These are phyloP conservation scores for Arothron firmamentum DNA, from an alignment of 2,113 vertebrate genomes.

Conservation along the genomic window DNA sequence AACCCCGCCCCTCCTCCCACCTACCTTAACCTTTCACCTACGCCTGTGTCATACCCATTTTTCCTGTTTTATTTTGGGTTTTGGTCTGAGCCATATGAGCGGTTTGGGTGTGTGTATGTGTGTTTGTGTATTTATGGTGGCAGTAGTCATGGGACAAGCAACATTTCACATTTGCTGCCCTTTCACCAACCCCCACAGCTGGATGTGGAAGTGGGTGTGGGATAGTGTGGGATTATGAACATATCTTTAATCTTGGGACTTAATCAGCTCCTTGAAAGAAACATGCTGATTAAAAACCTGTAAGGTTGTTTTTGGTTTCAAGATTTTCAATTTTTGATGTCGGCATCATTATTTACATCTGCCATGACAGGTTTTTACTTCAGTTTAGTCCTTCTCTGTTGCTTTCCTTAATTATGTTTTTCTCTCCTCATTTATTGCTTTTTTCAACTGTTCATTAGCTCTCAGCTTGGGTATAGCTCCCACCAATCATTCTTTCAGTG, in stretches of 20 bases:
- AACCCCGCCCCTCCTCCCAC: not conserved
- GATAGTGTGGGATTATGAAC: not conserved
- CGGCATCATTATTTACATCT: constrained; percentile 1
- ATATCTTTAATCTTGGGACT: not conserved
- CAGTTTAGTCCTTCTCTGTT: constrained; percentile 28
- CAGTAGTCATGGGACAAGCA: constrained; percentile 40
- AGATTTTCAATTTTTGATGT: not conserved
- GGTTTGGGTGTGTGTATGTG: constrained; percentile 16
- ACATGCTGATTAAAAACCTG: constrained; percentile 47
- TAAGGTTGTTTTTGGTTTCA: not conserved
- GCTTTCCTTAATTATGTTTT: constrained; percentile 29
- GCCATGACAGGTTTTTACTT: constrained; percentile 41
- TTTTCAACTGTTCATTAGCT: constrained; percentile 34
- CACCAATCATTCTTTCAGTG: constrained; percentile 5
- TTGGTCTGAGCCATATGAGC: constrained; percentile 38
- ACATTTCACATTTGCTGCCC: constrained; percentile 6
- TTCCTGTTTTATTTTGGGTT: constrained; percentile 29
- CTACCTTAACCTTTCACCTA: constrained; percentile 11
- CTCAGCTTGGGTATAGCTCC: constrained; percentile 37
- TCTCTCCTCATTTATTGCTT: constrained; percentile 31
- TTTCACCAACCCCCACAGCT: not conserved
- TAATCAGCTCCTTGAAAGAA: constrained; percentile 28
- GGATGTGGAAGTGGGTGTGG: constrained; percentile 5
- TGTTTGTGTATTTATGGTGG: constrained; percentile 39
- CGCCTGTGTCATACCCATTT: constrained; percentile 24